Evolutionary conservation across 2,113 vertebrate species (phyloP), one percentile per base, ranked within the genome.

Genomic region (Brevimyrus niger): DNA sequence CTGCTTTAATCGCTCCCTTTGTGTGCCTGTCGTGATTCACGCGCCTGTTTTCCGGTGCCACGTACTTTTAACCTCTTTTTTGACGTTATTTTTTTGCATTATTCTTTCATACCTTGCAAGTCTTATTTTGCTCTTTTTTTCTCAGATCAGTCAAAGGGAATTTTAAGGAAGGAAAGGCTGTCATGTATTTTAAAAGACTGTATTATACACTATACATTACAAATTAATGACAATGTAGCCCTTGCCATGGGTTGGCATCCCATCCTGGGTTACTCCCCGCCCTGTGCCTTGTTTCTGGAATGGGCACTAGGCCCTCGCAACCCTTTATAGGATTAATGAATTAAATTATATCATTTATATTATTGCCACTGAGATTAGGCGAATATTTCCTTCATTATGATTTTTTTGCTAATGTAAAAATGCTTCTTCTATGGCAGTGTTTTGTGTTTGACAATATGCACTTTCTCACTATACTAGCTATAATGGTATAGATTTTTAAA

Each of bases 1-100:
- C 27, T 23, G 44, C 87, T 84, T 90, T 88, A 89, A 91, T 50
- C 51, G 88, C 86, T 21, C 38, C 61, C 69, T 90, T 90, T 83
- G 69, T 87, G 51, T 58, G 85, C 47, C 21, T 73, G 35, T 88
- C 73, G 31, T 55, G 55, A 55, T 35, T 73, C 19, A 21, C 31
- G 82, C 38, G 27, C 50, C 55, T 83, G 61, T 83, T 44, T 90
- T 82, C 50, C 27, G 23, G 44, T 88, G 73, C 10, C 65, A 38
- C 27, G 1, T 58, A 38, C 35, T 80, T 53, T 44, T 55, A 87
- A 88, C 65, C 69, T 35, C 48, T 44, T 80, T 73, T 13, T 21
- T 38, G 44, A 48, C 47, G 19, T 51, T 50, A n/a, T 48, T 73
- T 73, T 73, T 50, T 50, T 58, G 5, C 6, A 17, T 58, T 50